A percentile compares a stretch with the other conserved stretches of the same genome.
Conservation (phyloP, 2,888 invertebrate genomes). For the Patella ulyssiponensis region DNA sequence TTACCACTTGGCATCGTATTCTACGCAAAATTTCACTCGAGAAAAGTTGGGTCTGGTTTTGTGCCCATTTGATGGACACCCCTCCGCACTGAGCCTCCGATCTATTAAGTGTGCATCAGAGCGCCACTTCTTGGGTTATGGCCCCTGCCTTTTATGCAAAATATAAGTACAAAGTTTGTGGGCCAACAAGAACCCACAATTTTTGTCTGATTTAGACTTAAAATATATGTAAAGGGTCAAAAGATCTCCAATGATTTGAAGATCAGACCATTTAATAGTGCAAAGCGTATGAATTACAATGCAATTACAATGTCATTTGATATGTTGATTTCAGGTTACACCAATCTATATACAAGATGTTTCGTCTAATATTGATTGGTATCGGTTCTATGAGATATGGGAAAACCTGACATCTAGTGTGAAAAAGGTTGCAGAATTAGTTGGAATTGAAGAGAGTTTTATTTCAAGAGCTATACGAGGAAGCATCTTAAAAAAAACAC, state of each 20-base stretch:
- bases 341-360: conserved; percentile 90
- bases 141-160: too few species aligned
- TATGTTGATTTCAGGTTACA: conserved; percentile 76
- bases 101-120: too few species aligned
- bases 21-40: too few species aligned
- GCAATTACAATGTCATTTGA: neutral
- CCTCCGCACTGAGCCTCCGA: too few species aligned
- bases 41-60: too few species aligned
- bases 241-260: neutral
- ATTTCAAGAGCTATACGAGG: conserved; percentile 76
- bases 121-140: too few species aligned
- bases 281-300: neutral
- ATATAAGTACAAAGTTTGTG: too few species aligned
- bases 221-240: neutral
- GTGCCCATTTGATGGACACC: too few species aligned
- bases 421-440: conserved; percentile 87
- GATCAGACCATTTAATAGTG: too few species aligned
- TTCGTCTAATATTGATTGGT: conserved; percentile 81
- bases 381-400: conserved; percentile 82
- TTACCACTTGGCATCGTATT: too few species aligned
- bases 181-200: too few species aligned
- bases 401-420: conserved; percentile 84
- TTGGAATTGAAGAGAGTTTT: conserved; percentile 90
- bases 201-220: too few species aligned
- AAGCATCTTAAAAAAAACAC: conserved; percentile 52